These are phyloP conservation scores for Macrophya alboannulata DNA, from an alignment of 2,888 invertebrate species.

Conservation along the genomic window DNA sequence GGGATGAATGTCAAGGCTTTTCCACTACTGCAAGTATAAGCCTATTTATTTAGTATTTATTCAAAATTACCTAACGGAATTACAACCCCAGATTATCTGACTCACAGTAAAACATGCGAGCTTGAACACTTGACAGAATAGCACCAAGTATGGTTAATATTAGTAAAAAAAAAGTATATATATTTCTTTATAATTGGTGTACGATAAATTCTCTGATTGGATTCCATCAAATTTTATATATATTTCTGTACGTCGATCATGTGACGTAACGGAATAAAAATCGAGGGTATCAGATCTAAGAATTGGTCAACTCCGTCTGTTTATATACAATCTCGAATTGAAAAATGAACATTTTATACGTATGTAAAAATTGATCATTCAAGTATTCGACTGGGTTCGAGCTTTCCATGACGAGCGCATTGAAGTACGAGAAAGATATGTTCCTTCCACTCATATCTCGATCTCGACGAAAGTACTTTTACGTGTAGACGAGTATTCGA, in stretches of 20 bases:
- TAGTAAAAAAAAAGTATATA: not conserved
- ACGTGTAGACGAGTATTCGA: constrained; percentile 26
- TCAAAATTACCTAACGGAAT: not conserved
- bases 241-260: not conserved
- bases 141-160: not conserved
- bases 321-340: not conserved
- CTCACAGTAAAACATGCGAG: not conserved
- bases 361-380: not conserved
- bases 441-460: constrained; percentile 21
- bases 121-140: not conserved
- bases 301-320: not conserved
- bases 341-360: not conserved
- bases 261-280: not conserved
- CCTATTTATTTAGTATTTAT: constrained; percentile 5
- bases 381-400: constrained; percentile 9
- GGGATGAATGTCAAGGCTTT: not conserved
- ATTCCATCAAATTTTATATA: not conserved
- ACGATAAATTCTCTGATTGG: not conserved
- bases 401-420: not conserved
- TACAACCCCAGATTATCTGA: not conserved
- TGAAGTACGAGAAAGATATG: constrained; percentile 17
- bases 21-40: not conserved
- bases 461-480: constrained; percentile 35
- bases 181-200: not conserved
- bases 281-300: not conserved